Evolutionary conservation across 2,888 invertebrate genomes (phyloP), one percentile per base, ranked within the genome.

Genomic region (Melieria crassipennis): DNA sequence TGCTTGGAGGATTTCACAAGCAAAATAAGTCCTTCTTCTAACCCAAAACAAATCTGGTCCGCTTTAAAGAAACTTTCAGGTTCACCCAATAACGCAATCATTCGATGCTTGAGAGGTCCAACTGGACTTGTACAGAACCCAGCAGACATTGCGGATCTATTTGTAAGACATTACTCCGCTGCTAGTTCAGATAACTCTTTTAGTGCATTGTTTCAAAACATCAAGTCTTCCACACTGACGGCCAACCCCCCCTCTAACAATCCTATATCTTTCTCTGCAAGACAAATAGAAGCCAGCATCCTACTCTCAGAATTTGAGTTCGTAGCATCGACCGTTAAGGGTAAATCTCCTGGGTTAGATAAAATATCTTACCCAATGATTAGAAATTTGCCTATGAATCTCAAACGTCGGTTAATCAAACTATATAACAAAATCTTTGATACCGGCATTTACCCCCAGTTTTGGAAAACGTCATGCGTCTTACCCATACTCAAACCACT

Each of bases 401-500:
- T 60, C 5, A 60, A 60, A 11, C 45, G 7, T 60, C 60, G 60
- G n/a, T 30, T 58, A 30, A 10, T 58, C 13, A 58, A 58, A 30
- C 5, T 58, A 6, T 58, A 30, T 16, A 58, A 60, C 10, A 60
- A 30, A 43, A 60, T 60, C 30, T 60, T 60, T 43, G 60, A 60
- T 30, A 60, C 60, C 11, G 60, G 60, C 11, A 43, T 43, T 9
- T 43, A 43, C 6, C 43, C 60, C 42, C 60, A 60, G 43, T 30
- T 13, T 58, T 58, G 16, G 16, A 58, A 58, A 58, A 58, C 58
- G 10, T 13, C 58, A 30, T 30, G 42, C 1, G 60, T 43, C 45
- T n/a, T 60, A 7, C 60, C 7, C 6, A 7, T 60, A 42, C 7
- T 30, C 4, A 60, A 60, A 43, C 60, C 60, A 10, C 43, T 9